Evolutionary conservation across 2,888 invertebrate genomes (phyloP), one percentile per base, ranked within the genome.

Genomic region (Chaetogeoica ovagalla): DNA sequence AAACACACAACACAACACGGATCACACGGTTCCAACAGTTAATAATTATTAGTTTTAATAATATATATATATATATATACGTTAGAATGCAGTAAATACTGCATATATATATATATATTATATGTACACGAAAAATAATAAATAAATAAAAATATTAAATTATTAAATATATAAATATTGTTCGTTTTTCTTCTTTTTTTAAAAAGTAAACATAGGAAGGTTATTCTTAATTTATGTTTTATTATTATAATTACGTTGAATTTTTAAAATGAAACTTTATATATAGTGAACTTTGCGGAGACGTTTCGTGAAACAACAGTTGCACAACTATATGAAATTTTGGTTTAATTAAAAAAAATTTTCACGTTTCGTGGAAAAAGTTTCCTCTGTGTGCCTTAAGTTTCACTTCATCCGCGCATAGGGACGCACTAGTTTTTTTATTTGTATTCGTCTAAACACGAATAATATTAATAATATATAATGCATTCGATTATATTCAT

Each of bases 401-500:
- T n/a, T n/a, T n/a, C n/a, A n/a, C n/a, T n/a, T n/a, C n/a, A n/a
- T n/a, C n/a, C n/a, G n/a, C n/a, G n/a, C n/a, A n/a, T n/a, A n/a
- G n/a, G n/a, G n/a, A n/a, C n/a, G n/a, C n/a, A n/a, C n/a, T n/a
- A n/a, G n/a, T 71, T 79, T 79, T 63, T 13, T 71, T 30, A 2
- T 30, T 30, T 30, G 30, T 30, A 79, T 79, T 63, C 23, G 19
- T 71, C 79, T 79, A 77, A 69, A 48, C 71, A 71, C 79, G 65
- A 70, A 70, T 71, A 59, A 59, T 59, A n/a, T 7, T 57, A 57
- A 57, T 57, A 68, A n/a, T n/a, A 19, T 30, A 57, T 57, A 9
- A 76, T 76, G 60, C 57, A 65, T 21, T 79, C 62, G 70, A 79
- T 79, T 55, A 69, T 13, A 79, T 69, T 55, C 55, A 63, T 55